These are phyloP conservation scores for Nomada fucata DNA, from an alignment of 2,888 invertebrate species.

Conservation along the genomic window DNA sequence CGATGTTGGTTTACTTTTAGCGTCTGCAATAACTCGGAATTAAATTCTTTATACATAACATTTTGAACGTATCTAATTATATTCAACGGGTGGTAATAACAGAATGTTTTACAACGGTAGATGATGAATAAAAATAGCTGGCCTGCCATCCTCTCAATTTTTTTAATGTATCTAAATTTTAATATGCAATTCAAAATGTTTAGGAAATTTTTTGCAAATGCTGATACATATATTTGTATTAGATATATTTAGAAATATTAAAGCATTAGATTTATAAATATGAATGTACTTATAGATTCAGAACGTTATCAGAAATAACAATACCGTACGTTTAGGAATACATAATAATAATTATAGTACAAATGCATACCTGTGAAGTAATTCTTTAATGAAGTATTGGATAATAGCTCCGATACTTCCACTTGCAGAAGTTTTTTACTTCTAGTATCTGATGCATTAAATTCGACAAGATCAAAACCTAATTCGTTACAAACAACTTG, in stretches of 20 bases:
- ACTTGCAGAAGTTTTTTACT: conserved; percentile 94
- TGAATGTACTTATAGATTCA: neutral
- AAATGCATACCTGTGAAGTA: conserved; percentile 87
- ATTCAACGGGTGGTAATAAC: neutral
- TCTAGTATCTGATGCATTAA: conserved; percentile 98
- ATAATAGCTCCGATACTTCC: conserved; percentile 92
- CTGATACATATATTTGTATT: too few relatives aligned
- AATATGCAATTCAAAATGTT: too few relatives aligned
- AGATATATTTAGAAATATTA: too few relatives aligned
- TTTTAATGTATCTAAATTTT: neutral
- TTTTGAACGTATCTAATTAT: neutral
- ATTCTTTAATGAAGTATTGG: conserved; percentile 90
- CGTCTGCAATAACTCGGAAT: conserved; percentile 40
- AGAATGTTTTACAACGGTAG: neutral
- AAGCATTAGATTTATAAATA: too few relatives aligned
- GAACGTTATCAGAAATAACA: neutral
- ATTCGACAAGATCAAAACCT: conserved; percentile 95
- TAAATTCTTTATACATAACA: neutral
- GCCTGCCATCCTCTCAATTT: neutral
- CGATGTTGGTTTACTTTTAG: conserved; percentile 67
- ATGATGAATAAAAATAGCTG: neutral
- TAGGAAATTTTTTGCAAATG: too few relatives aligned
- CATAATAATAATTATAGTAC: neutral
- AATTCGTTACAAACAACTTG: conserved; percentile 94
- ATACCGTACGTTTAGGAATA: too few relatives aligned